phyloP scores from a whole-genome alignment of 2,113 vertebrate species.

The Semicossyphus pulcher region DNA sequence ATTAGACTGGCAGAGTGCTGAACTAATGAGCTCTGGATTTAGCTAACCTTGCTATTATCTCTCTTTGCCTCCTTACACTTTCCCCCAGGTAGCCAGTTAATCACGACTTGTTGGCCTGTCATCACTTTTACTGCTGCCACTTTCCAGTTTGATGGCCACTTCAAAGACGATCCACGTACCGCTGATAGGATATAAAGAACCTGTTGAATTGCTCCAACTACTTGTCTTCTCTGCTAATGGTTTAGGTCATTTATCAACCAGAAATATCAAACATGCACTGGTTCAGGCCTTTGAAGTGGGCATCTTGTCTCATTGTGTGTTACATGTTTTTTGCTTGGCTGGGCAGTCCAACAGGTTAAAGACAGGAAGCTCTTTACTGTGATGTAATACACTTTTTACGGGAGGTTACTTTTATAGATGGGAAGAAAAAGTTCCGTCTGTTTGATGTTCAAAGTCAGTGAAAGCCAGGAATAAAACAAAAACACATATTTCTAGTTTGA shows the following conservation, averaged over 20 bases:
- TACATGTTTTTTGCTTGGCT: not conserved
- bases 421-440: not conserved
- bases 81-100: conserved; percentile 8
- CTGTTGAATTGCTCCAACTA: not conserved
- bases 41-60: conserved; percentile 12
- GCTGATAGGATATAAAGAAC: conserved; percentile 1
- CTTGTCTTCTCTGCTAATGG: not conserved
- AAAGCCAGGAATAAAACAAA: conserved; percentile 1
- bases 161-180: not conserved
- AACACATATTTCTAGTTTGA: conserved; percentile 7
- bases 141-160: conserved; percentile 9
- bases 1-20: conserved; percentile 27
- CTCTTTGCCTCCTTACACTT: conserved; percentile 11
- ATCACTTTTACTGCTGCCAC: not conserved
- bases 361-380: conserved; percentile 34
- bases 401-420: conserved; percentile 15
- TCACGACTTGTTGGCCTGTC: conserved; percentile 16
- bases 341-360: conserved; percentile 8
- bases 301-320: no score
- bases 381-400: conserved; percentile 24
- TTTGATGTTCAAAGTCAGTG: conserved; percentile 12
- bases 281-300: no score
- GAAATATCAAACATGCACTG: no score
- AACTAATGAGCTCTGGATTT: conserved; percentile 45
- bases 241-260: no score